Conservation (phyloP, 2,113 vertebrate species). For the Prochilodus magdalenae region DNA sequence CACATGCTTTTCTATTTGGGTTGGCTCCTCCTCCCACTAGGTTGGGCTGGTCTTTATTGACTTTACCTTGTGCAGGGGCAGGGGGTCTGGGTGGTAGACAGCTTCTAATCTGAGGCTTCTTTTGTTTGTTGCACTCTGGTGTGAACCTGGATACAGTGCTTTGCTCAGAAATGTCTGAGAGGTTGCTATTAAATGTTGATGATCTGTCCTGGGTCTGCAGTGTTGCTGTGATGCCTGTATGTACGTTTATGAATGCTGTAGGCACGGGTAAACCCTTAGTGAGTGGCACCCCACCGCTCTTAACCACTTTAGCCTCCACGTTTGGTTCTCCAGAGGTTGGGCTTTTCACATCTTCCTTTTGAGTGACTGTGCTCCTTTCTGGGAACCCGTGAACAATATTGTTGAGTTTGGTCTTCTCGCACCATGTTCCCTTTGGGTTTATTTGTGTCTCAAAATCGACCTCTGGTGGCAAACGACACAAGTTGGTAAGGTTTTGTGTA, state of each 20-base stretch:
- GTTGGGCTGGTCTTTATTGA: conserved; percentile 16
- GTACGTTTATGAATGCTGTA: conserved; percentile 56
- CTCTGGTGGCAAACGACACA: conserved; percentile 3
- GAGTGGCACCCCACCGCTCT: conserved; percentile 49
- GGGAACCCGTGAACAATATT: conserved; percentile 55
- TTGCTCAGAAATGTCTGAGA: conserved; percentile 54
- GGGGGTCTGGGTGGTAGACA: conserved; percentile 50
- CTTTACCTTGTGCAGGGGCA: conserved; percentile 27
- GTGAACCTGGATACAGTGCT: conserved; percentile 56
- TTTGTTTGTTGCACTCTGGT: conserved; percentile 49
- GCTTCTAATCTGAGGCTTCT: conserved; percentile 42
- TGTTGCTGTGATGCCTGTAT: conserved; percentile 21
- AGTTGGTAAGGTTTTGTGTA: conserved; percentile 33
- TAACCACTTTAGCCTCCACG: conserved; percentile 49
- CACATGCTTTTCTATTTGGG: conserved; percentile 57
- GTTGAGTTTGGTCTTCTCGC: conserved; percentile 57
- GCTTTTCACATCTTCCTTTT: conserved; percentile 33
- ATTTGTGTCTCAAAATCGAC: conserved; percentile 15
- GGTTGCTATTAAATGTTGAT: conserved; percentile 58
- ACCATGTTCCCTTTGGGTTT: conserved; percentile 61
- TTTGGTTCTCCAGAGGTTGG: conserved; percentile 42
- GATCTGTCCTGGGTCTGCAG: conserved; percentile 32
- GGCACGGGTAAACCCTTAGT: conserved; percentile 64
- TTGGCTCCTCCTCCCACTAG: conserved; percentile 27
- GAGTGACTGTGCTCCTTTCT: conserved; percentile 30